Evolutionary conservation across 2,888 invertebrate genomes (phyloP).

Genomic region (Phrixothrix hirtus): DNA sequence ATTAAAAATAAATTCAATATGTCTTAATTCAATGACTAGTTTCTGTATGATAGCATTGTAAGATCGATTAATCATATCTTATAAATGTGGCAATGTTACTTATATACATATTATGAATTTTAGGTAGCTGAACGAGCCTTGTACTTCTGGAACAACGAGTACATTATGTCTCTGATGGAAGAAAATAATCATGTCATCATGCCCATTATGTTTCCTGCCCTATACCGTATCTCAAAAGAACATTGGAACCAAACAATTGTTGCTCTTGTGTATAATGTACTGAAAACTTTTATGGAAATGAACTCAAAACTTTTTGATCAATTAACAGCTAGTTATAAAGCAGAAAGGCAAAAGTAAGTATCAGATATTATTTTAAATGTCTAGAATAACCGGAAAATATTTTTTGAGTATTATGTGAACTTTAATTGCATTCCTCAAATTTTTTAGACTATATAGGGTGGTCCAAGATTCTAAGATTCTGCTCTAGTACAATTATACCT

Average conservation of each 20-base stretch:
- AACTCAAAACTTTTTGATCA: slow-evolving; percentile 99
- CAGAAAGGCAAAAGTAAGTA: slow-evolving; percentile 96
- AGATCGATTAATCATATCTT: no score
- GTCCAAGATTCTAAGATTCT: no score
- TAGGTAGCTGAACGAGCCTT: slow-evolving; percentile 98
- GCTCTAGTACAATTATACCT: no score
- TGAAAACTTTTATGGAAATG: slow-evolving; percentile 99
- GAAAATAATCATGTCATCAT: slow-evolving; percentile 98
- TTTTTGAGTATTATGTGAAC: no score
- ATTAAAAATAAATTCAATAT: not conserved
- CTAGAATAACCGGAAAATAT: not conserved
- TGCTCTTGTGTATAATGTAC: slow-evolving; percentile 98
- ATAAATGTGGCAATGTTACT: no score
- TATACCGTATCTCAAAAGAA: slow-evolving; percentile 98
- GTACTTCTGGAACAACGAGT: slow-evolving; percentile 99
- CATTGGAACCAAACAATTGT: slow-evolving; percentile 99
- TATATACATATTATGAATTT: no score
- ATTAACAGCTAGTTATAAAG: slow-evolving; percentile 97
- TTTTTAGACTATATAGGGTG: no score
- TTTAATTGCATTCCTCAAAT: no score
- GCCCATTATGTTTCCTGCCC: slow-evolving; percentile 99
- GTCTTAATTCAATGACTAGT: no score
- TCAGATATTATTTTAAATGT: not conserved
- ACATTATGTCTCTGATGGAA: slow-evolving; percentile 98
- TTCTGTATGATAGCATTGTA: no score